phyloP scores from a whole-genome alignment of 2,888 invertebrate species.

The Eustalomyia histrio region DNA sequence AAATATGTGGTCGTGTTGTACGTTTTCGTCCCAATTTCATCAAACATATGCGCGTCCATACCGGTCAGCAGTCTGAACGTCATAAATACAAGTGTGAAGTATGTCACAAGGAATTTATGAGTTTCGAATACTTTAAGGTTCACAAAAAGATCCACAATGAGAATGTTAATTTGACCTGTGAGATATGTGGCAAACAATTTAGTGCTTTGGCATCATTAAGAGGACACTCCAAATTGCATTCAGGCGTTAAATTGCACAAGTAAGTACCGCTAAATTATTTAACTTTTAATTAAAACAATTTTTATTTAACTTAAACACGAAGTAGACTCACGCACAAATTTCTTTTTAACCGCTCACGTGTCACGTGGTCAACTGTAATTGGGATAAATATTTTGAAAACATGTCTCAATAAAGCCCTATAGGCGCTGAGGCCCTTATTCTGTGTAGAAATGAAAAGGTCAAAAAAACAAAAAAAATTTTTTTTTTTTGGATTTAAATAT shows the following conservation, averaged over 20 bases:
- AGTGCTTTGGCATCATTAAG: conserved; percentile 78
- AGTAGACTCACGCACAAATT: too few species aligned
- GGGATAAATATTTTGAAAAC: too few species aligned
- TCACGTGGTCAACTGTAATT: too few species aligned
- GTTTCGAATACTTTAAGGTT: conserved; percentile 81
- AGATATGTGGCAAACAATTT: conserved; percentile 81
- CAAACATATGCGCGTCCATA: conserved; percentile 79
- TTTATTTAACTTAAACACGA: too few species aligned
- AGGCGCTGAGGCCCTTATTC: too few species aligned
- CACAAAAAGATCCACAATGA: conserved; percentile 83
- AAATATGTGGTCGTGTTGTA: conserved; percentile 79
- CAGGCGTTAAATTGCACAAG: conserved; percentile 79
- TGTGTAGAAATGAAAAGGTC: too few species aligned
- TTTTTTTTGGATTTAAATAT: too few species aligned
- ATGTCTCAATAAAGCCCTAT: too few species aligned
- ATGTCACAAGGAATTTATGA: conserved; percentile 82
- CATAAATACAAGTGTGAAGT: conserved; percentile 81
- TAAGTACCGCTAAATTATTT: conserved; percentile 69
- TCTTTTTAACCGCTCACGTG: too few species aligned
- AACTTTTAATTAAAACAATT: too few species aligned
- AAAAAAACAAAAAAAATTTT: too few species aligned
- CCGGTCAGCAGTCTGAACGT: conserved; percentile 78
- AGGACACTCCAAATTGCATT: conserved; percentile 78
- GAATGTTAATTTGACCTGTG: conserved; percentile 81
- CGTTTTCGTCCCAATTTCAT: conserved; percentile 79